These are phyloP conservation scores for Platichthys stellatus DNA, from an alignment of 2,113 vertebrate species.

Conservation along the genomic window DNA sequence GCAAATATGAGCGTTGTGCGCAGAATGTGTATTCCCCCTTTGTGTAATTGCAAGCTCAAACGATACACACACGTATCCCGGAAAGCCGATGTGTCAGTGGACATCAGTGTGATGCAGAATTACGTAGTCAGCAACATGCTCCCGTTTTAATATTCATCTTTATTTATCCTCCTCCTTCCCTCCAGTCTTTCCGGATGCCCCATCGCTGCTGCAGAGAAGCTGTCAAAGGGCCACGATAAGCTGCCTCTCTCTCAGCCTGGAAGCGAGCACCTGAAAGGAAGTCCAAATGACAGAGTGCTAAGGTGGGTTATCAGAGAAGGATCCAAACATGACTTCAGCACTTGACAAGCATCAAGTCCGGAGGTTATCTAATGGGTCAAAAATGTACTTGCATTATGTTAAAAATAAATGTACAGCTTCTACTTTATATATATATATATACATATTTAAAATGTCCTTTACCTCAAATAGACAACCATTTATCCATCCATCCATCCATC, in stretches of 20 bases:
- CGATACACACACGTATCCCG: slow-evolving; percentile 42
- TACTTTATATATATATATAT: not conserved
- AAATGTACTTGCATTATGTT: not conserved
- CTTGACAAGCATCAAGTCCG: not conserved
- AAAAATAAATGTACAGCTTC: not conserved
- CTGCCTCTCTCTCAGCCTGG: slow-evolving; percentile 85
- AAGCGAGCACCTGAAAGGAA: slow-evolving; percentile 88
- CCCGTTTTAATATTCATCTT: slow-evolving; percentile 29
- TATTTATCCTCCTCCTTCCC: slow-evolving; percentile 4
- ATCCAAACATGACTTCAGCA: not conserved
- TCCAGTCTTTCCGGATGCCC: slow-evolving; percentile 96
- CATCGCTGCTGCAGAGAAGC: slow-evolving; percentile 97
- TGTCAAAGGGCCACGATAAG: slow-evolving; percentile 96
- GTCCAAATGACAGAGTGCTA: slow-evolving; percentile 92
- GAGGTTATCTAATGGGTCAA: not conserved
- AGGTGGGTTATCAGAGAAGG: slow-evolving; percentile 82
- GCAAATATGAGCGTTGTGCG: too few relatives aligned
- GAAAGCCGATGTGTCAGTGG: slow-evolving; percentile 46
- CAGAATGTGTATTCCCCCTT: not conserved
- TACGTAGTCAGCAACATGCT: slow-evolving; percentile 42
- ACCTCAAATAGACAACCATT: not conserved
- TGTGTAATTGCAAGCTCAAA: not conserved
- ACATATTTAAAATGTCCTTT: not conserved
- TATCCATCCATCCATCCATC: too few relatives aligned
- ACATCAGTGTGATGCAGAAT: slow-evolving; percentile 50